phyloP scores from a whole-genome alignment of 2,113 vertebrate genomes.

The Cairina moschata region DNA sequence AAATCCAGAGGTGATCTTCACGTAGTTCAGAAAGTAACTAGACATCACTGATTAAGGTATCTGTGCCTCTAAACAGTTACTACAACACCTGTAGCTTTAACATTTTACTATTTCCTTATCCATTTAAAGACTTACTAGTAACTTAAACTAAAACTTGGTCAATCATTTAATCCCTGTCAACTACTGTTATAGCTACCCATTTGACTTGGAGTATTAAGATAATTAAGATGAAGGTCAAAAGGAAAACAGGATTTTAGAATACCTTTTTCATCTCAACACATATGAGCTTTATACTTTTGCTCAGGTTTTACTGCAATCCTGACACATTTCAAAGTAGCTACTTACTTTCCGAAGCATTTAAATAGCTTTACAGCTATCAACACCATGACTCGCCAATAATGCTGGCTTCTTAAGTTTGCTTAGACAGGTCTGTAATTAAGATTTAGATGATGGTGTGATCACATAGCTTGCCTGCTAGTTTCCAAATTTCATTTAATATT shows the following conservation, averaged over 20 bases:
- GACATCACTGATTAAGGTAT: rapidly evolving
- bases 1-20: not conserved
- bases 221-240: not conserved
- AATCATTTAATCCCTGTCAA: not conserved
- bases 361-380: not conserved
- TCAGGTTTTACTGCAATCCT: not conserved
- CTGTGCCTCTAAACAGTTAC: not conserved
- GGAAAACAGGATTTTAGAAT: not conserved
- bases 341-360: not conserved
- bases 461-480: not conserved
- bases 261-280: too few species aligned
- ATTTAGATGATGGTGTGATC: not conserved
- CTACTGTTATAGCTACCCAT: not conserved
- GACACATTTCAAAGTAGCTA: not conserved
- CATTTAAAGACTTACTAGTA: not conserved
- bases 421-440: not conserved
- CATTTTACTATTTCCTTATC: not conserved
- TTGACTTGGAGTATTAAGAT: not conserved
- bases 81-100: not conserved
- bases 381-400: not conserved
- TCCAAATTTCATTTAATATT: not conserved
- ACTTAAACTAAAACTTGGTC: not conserved
- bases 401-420: not conserved
- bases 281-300: not conserved
- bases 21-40: not conserved